Evolutionary conservation across 2,888 invertebrate species (phyloP).

Genomic region (Rambutsinella grinnellia): DNA sequence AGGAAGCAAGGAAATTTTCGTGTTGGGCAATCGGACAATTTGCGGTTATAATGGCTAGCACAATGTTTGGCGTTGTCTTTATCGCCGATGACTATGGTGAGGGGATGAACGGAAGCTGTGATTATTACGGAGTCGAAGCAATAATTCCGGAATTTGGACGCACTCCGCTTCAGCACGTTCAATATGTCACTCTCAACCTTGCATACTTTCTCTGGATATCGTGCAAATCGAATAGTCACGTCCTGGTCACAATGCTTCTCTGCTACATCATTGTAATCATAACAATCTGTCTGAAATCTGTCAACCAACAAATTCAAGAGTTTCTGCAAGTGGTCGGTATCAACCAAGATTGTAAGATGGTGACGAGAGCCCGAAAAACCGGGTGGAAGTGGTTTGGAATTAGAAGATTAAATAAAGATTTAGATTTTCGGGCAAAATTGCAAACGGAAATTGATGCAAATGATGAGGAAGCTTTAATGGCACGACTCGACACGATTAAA

Average conservation of each 20-base stretch:
- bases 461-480: conserved; percentile 1
- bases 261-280: conserved; percentile 49
- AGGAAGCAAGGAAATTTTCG: conserved; percentile 2
- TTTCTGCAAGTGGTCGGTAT: conserved; percentile 17
- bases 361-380: conserved; percentile 1
- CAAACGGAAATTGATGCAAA: background rate
- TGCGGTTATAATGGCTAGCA: background rate
- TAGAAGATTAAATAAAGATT: background rate
- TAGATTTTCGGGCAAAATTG: background rate
- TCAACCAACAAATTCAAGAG: conserved; percentile 44
- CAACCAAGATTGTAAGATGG: background rate
- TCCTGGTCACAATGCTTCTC: conserved; percentile 52
- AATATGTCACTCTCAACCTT: background rate
- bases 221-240: conserved; percentile 48
- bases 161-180: background rate
- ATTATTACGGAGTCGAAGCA: conserved; percentile 12
- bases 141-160: background rate
- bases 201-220: conserved; percentile 51
- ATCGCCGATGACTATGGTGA: conserved; percentile 1
- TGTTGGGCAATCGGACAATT: conserved; percentile 34
- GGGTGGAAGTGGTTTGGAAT: background rate
- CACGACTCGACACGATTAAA: conserved; percentile 29
- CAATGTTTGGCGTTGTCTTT: background rate
- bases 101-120: background rate
- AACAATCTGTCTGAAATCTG: conserved; percentile 43